Evolutionary conservation across 2,797 vertebrate genomes (phyloP).

Genomic region (Thamnophis elegans): DNA sequence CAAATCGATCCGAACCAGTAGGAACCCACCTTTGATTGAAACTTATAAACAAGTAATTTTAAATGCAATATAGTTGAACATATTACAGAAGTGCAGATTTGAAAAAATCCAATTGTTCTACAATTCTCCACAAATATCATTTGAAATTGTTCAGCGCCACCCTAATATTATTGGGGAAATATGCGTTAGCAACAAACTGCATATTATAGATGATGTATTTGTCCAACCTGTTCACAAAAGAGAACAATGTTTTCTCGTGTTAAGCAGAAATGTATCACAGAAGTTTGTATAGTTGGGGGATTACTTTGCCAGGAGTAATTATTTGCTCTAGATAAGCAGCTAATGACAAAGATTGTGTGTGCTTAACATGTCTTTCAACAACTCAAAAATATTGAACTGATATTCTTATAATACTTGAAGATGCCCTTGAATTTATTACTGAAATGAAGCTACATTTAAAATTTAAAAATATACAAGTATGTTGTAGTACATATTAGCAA

Average conservation of each 20-base stretch:
- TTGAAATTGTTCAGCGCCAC: not conserved
- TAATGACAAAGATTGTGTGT: not conserved
- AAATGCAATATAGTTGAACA: not conserved
- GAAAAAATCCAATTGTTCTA: not conserved
- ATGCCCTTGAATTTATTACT: not conserved
- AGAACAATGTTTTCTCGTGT: not conserved
- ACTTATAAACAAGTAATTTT: not conserved
- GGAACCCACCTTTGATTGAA: not conserved
- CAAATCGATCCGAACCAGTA: too few species aligned
- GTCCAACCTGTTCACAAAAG: not conserved
- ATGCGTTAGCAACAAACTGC: too few species aligned
- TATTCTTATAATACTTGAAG: not conserved
- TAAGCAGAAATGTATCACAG: not conserved
- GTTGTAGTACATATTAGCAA: not conserved
- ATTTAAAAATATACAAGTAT: not conserved
- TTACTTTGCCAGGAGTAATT: not conserved
- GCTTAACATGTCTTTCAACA: not conserved
- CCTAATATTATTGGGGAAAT: not conserved
- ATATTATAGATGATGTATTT: not conserved
- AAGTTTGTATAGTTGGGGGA: not conserved
- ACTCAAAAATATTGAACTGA: not conserved
- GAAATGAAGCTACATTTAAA: not conserved
- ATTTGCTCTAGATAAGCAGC: not conserved
- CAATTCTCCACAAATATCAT: not conserved
- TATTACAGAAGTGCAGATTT: not conserved